Evolutionary conservation across 2,797 vertebrate genomes (phyloP).

Genomic region (Falco cherrug): DNA sequence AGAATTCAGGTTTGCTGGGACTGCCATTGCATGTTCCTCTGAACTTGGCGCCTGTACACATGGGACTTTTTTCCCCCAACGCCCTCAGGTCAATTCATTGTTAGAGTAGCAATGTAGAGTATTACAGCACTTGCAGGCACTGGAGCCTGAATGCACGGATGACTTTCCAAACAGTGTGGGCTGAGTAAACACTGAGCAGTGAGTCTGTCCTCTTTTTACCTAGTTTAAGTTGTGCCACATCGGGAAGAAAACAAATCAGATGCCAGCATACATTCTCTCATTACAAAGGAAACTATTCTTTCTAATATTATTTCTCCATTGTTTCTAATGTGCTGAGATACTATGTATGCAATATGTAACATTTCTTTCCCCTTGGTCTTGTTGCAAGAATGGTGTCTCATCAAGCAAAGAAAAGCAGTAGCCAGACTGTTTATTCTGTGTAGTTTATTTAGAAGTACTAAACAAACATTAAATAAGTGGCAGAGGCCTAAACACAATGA

Average conservation of each 20-base stretch:
- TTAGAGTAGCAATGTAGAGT: neutral
- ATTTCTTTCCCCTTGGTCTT: neutral
- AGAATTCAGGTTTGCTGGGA: neutral
- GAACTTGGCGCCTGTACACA: neutral
- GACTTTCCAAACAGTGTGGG: neutral
- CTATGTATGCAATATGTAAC: neutral
- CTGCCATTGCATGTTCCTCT: neutral
- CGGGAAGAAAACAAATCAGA: neutral
- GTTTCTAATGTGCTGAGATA: neutral
- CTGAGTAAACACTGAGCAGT: neutral
- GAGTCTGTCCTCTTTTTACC: neutral
- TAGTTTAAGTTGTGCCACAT: neutral
- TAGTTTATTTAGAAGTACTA: slow-evolving; percentile 26
- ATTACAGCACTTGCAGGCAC: neutral
- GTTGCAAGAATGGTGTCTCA: neutral
- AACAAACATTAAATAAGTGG: neutral
- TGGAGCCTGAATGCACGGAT: neutral
- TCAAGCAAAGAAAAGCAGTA: neutral
- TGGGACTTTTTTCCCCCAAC: neutral
- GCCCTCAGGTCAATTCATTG: neutral
- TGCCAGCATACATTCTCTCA: neutral
- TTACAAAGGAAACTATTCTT: neutral
- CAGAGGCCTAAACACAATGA: neutral
- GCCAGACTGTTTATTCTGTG: neutral
- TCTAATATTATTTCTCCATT: too few species aligned